A percentile compares a stretch with the other conserved stretches of the same genome.
phyloP scores from a whole-genome alignment of 2,888 invertebrate species.

The Yponomeuta cagnagella region DNA sequence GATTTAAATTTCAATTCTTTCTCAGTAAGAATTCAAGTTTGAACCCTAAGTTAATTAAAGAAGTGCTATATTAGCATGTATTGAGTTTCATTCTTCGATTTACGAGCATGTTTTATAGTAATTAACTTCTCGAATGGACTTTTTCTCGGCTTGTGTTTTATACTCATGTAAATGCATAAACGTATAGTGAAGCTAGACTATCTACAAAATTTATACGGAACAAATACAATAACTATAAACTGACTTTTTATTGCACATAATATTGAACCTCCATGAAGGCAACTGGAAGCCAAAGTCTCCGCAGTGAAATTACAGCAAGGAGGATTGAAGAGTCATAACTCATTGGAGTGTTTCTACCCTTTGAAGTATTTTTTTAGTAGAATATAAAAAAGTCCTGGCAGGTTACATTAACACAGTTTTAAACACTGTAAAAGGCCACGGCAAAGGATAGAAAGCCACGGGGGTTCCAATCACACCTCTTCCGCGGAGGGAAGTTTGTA shows the following conservation, averaged over 20 bases:
- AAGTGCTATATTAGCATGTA: not conserved
- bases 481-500: not conserved
- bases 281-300: too few relatives aligned
- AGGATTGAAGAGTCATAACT: too few relatives aligned
- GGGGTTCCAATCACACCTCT: not conserved
- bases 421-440: not conserved
- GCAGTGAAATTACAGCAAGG: too few relatives aligned
- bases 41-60: not conserved
- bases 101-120: not conserved
- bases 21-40: constrained; percentile 13
- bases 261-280: too few relatives aligned
- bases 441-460: not conserved
- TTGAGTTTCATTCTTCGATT: not conserved
- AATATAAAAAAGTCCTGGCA: too few relatives aligned
- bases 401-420: not conserved
- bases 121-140: not conserved
- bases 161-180: not conserved
- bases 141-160: not conserved
- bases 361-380: too few relatives aligned
- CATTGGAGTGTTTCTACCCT: too few relatives aligned
- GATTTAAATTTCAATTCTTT: constrained; percentile 29
- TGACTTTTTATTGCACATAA: too few relatives aligned
- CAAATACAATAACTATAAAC: not conserved
- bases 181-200: not conserved
- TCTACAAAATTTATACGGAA: not conserved